Percentiles rank a stretch among this genome's conserved stretches.
These are phyloP conservation scores for Pseudomyrmex flavicornis DNA, from an alignment of 1,140 invertebrate genomes.

Conservation along the genomic window DNA sequence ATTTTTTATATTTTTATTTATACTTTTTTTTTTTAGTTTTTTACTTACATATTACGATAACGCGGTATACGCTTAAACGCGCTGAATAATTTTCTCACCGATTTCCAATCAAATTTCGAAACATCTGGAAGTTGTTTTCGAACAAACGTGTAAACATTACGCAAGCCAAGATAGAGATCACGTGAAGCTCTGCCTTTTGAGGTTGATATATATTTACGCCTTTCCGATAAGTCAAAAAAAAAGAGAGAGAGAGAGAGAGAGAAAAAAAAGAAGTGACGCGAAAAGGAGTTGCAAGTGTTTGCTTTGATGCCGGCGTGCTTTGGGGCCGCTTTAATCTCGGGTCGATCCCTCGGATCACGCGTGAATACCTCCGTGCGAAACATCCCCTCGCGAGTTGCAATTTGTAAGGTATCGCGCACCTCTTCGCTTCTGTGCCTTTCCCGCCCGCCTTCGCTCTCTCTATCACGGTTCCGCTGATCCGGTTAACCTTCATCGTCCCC, in stretches of 20 bases:
- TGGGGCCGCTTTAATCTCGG: conserved; percentile 39
- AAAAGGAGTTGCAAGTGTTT: conserved; percentile 24
- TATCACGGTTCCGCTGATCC: conserved; percentile 46
- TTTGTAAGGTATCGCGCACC: conserved; percentile 65
- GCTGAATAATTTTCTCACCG: not conserved
- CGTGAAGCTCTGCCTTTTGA: not conserved
- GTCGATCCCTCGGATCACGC: conserved; percentile 54
- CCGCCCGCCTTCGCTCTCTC: conserved; percentile 16
- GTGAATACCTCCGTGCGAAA: conserved; percentile 55
- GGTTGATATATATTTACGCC: conserved; percentile 23
- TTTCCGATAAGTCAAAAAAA: conserved; percentile 6
- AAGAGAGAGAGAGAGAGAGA: not conserved
- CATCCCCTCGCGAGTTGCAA: conserved; percentile 67
- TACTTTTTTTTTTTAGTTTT: not conserved
- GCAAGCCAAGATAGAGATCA: not conserved
- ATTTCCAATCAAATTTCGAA: not conserved
- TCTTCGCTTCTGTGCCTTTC: not conserved
- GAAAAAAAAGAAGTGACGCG: conserved; percentile 13
- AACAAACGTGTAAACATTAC: not conserved
- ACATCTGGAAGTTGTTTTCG: not conserved
- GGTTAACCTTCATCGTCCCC: conserved; percentile 58
- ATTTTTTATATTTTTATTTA: not conserved
- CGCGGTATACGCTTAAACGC: not conserved
- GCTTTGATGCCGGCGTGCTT: conserved; percentile 27
- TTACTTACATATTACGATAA: not conserved